Base-by-base conservation (phyloP, 2,888 invertebrate genomes). In the Dryobotodes eremita region DNA sequence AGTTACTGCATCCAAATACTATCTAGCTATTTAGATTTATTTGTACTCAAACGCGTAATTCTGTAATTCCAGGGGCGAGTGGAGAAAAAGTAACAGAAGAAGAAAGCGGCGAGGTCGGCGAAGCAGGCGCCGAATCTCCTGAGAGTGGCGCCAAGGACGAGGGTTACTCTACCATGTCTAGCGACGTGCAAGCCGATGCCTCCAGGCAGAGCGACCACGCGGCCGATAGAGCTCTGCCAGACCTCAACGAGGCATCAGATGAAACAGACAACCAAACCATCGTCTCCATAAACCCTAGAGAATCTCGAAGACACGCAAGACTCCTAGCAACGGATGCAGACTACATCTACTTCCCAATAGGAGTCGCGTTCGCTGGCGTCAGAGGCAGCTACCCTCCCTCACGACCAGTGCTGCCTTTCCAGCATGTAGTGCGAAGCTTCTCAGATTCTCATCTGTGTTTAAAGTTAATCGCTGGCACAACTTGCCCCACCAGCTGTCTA, bases 81-180 rank as follows among this genome's bases (percentile, higher is more conserved):
- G 94, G 90, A 77, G 95, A 94, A 61, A 96, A 96, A 89, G 95
- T 90, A 26, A 93, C 92, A 64, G 96, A 96, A 87, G 97, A 96
- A 88, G 97, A 96, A 86, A 95, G 90, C 71, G 94, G 95, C 1
- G 97, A 97, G 79, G 97, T 97, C 77, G 97, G 98, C 82, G 98
- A 98, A 89, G 98, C 97, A 50, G 98, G 98, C 23, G 98, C 97
- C 86, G 98, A 98, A 92, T 98, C 98, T 82, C 98, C 98, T 0
- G 98, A 98, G 90, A 98, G 98, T 89, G 98, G 98, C 64, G 98
- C 98, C 87, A 97, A 98, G 88, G 98, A 98, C 95, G 98, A 98
- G 93, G 98, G 98, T 31, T 98, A 98, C 94, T 98, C 98, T 80
- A 98, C 98, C 8, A 98, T 98, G 98, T 98, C 98, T 20, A 98